Evolutionary conservation across 2,797 vertebrate genomes (phyloP).

Genomic region (Darevskia mixta): DNA sequence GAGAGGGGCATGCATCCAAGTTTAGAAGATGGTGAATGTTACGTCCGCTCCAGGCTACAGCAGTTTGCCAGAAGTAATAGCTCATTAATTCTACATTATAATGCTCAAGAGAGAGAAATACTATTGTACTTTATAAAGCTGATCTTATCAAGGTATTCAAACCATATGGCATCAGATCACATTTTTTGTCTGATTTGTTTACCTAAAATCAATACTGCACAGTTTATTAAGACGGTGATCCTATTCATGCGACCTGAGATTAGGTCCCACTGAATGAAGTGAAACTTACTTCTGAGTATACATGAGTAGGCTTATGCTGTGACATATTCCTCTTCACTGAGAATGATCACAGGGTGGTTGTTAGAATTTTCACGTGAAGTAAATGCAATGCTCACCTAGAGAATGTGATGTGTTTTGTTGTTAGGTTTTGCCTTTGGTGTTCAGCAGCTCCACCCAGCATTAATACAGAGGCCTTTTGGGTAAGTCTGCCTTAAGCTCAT

Average conservation of each 20-base stretch:
- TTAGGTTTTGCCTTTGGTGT: constrained; percentile 98
- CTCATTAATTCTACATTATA: not conserved
- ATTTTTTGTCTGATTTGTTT: constrained; percentile 2
- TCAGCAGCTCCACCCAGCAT: constrained; percentile 97
- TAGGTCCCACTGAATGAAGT: not conserved
- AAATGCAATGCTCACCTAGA: constrained; percentile 52
- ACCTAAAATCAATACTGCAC: not conserved
- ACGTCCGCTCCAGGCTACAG: not conserved
- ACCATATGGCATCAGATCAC: not conserved
- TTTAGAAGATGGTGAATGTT: not conserved
- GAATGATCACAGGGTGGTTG: not conserved
- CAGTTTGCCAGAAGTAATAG: not conserved
- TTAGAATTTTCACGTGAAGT: constrained; percentile 33
- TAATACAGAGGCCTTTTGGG: constrained; percentile 99
- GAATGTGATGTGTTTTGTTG: constrained; percentile 74
- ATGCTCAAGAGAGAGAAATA: not conserved
- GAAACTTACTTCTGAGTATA: not conserved
- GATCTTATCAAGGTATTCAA: not conserved
- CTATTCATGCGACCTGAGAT: not conserved
- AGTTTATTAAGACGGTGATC: not conserved
- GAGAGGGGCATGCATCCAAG: not conserved
- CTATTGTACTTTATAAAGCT: not conserved
- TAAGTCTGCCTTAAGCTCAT: constrained; percentile 81
- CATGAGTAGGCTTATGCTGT: not conserved
- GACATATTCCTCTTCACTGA: not conserved